Evolutionary conservation across 2,113 vertebrate species (phyloP), one percentile per base, ranked within the genome.

Genomic region (Melospiza melodia): DNA sequence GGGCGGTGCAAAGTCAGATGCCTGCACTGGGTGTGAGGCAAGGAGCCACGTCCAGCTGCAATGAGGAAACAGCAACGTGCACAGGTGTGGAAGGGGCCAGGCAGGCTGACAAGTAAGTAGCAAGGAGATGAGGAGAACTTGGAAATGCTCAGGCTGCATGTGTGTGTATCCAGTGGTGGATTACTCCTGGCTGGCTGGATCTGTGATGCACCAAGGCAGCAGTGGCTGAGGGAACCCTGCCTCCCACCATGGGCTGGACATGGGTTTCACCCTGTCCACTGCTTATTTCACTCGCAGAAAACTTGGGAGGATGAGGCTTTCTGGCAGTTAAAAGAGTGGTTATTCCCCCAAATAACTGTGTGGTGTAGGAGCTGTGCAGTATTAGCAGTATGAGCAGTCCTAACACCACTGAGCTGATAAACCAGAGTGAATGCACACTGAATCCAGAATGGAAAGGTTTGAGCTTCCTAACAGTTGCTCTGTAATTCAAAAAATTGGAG

Each of bases 1-100:
- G 93, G 95, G 95, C 54, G 93, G 94, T 72, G 91, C 68, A 28
- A 55, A 88, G 67, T 59, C 68, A 52, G 76, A 96, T 97, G 89
- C 93, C 92, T 86, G 89, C 23, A 28, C 14, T 89, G 96, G 94
- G 95, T 19, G 93, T 96, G 95, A 84, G 66, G 76, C 86, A 2
- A n/a, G 73, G 83, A 93, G 83, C 65, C 91, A 52, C 7, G 10
- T 92, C 80, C 77, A 61, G 91, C 91, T 52, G 89, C 69, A 65
- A 54, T 90, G 83, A 92, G 96, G 91, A 97, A 96, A 84, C 57
- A 21, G 91, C 63, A 49, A 46, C 2, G 0, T 41, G 37, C 63
- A 13, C 5, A 11, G 63, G 35, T 71, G 85, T 74, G 83, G 73
- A 92, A 81, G 61, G 55, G 76, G 63, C 90, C 85, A 27, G 88